Percentiles rank a stretch among this genome's conserved stretches.
Conservation (phyloP, 2,888 invertebrate genomes). For the Sericinus montela region DNA sequence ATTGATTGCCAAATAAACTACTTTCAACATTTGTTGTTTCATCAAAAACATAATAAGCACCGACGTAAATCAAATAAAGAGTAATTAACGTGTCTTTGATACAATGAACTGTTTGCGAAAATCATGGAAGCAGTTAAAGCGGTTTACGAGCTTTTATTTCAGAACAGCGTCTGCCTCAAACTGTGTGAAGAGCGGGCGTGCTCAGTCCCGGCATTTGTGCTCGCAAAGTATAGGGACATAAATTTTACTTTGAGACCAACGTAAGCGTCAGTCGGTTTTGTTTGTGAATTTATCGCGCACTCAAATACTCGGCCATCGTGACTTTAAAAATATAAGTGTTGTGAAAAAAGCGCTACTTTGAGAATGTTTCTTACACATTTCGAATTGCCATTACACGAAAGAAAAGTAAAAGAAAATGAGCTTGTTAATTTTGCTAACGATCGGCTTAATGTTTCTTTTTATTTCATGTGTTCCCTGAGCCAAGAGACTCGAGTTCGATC, state of each 20-base stretch:
- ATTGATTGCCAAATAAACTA: no score
- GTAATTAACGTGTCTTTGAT: not conserved
- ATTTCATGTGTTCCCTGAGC: no score
- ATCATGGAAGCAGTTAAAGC: not conserved
- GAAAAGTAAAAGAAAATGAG: no score
- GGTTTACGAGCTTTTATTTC: constrained; percentile 5
- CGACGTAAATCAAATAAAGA: not conserved
- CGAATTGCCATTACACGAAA: no score
- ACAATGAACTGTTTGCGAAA: not conserved
- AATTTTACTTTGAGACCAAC: constrained; percentile 13
- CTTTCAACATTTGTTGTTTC: no score
- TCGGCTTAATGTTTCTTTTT: no score
- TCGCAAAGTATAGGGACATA: constrained; percentile 12
- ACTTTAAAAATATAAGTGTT: constrained; percentile 3
- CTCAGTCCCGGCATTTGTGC: constrained; percentile 1
- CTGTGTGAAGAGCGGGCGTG: constrained; percentile 1
- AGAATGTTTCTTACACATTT: no score
- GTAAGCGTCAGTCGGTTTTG: constrained; percentile 16
- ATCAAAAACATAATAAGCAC: no score
- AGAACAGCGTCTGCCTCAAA: not conserved
- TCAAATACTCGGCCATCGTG: not conserved
- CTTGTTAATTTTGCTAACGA: no score
- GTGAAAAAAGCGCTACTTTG: no score
- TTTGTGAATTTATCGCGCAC: constrained; percentile 15
- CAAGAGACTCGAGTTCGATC: no score